Evolutionary conservation across 2,113 vertebrate genomes (phyloP).

Genomic region (Melanerpes aurifrons): DNA sequence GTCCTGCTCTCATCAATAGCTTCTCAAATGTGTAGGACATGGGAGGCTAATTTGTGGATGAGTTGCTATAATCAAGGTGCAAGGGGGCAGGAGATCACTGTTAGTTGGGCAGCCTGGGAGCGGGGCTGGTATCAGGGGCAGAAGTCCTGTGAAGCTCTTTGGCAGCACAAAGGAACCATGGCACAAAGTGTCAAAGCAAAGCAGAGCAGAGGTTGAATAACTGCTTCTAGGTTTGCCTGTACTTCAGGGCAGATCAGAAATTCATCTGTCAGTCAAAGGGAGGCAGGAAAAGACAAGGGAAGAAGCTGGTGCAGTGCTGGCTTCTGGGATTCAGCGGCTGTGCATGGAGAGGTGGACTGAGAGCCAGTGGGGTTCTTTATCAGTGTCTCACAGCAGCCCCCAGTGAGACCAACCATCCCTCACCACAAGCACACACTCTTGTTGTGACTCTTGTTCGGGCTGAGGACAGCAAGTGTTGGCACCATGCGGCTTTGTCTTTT

Average conservation of each 20-base stretch:
- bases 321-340: background rate
- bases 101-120: background rate
- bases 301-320: background rate
- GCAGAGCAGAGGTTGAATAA: background rate
- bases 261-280: background rate
- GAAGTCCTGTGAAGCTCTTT: background rate
- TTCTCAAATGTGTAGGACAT: background rate
- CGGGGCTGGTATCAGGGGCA: background rate
- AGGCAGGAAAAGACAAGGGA: background rate
- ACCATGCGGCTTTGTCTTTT: background rate
- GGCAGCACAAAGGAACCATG: background rate
- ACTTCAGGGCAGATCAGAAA: background rate
- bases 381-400: background rate
- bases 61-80: background rate
- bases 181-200: background rate
- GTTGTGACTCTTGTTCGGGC: background rate
- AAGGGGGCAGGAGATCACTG: background rate
- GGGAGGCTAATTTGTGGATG: background rate
- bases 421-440: accelerated
- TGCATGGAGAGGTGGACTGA: background rate
- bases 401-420: background rate
- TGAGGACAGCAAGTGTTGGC: background rate
- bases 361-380: background rate
- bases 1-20: background rate
- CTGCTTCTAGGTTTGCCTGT: background rate